Evolutionary conservation across 1,140 invertebrate species (phyloP).

Genomic region (Laupala kohalensis): DNA sequence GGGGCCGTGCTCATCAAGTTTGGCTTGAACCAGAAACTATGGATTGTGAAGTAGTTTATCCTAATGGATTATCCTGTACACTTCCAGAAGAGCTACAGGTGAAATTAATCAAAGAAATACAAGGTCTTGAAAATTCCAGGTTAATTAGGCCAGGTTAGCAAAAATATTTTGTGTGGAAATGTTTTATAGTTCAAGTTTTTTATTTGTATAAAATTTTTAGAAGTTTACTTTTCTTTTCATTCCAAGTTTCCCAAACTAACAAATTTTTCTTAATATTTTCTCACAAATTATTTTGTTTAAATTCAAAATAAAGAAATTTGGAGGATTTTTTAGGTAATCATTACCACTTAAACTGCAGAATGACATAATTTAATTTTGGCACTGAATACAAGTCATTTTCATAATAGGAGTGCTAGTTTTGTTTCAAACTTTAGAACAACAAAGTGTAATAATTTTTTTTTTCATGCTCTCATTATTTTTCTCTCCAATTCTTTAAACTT

Average conservation of each 20-base stretch:
- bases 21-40: conserved; percentile 91
- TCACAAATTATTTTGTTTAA: too few relatives aligned
- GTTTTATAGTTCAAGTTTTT: neutral
- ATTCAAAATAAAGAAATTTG: too few relatives aligned
- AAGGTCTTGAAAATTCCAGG: conserved; percentile 63
- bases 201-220: neutral
- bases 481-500: too few relatives aligned
- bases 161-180: neutral
- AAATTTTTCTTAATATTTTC: neutral
- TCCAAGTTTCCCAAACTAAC: neutral
- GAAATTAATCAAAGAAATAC: conserved; percentile 54
- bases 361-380: too few relatives aligned
- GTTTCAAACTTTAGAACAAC: too few relatives aligned
- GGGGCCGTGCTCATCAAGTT: conserved; percentile 53
- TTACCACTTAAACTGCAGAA: too few relatives aligned
- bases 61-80: conserved; percentile 80
- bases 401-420: too few relatives aligned
- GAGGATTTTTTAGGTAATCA: too few relatives aligned
- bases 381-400: too few relatives aligned
- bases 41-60: conserved; percentile 69
- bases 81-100: conserved; percentile 70
- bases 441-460: too few relatives aligned
- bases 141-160: conserved; percentile 50
- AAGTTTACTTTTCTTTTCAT: neutral
- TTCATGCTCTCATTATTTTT: too few relatives aligned